Conservation (phyloP, 2,888 invertebrate genomes). For the Hypselothyrea guttata region DNA sequence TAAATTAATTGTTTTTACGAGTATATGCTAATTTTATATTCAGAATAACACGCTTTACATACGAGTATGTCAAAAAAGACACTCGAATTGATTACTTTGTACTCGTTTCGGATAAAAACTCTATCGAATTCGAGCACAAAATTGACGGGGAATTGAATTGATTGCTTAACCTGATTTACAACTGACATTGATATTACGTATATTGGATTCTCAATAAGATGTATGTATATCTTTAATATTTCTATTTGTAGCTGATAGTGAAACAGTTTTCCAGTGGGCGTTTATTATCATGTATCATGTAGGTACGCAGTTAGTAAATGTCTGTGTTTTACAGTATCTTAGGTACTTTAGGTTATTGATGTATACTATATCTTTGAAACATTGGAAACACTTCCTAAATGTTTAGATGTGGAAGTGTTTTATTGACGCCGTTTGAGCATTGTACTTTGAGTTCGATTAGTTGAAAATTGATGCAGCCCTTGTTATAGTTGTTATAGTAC, state of each 20-base stretch:
- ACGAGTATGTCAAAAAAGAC: conserved; percentile 37
- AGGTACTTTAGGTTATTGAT: conserved; percentile 36
- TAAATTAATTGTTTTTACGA: too few species aligned
- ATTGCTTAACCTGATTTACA: conserved; percentile 21
- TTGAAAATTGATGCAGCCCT: conserved; percentile 50
- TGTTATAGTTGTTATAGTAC: conserved; percentile 17
- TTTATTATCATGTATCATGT: conserved; percentile 3
- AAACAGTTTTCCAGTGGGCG: conserved; percentile 27
- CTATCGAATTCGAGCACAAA: conserved; percentile 33
- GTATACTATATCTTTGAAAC: background rate
- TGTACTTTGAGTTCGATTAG: conserved; percentile 62
- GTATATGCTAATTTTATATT: conserved; percentile 41
- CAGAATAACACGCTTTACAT: conserved; percentile 69
- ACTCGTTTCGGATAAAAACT: conserved; percentile 41
- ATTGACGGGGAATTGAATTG: conserved; percentile 57
- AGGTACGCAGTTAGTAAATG: conserved; percentile 30
- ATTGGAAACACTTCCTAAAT: background rate
- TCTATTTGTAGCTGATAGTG: conserved; percentile 12
- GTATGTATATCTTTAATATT: background rate
- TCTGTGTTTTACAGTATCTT: conserved; percentile 32
- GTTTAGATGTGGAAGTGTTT: conserved; percentile 4
- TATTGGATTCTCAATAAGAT: conserved; percentile 13
- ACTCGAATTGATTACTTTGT: conserved; percentile 33
- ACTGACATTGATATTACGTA: conserved; percentile 36
- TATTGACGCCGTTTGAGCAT: conserved; percentile 54